Evolutionary conservation across 1,140 invertebrate genomes (phyloP), one percentile per base, ranked within the genome.

Genomic region (Pseudomyrmex pallidus): DNA sequence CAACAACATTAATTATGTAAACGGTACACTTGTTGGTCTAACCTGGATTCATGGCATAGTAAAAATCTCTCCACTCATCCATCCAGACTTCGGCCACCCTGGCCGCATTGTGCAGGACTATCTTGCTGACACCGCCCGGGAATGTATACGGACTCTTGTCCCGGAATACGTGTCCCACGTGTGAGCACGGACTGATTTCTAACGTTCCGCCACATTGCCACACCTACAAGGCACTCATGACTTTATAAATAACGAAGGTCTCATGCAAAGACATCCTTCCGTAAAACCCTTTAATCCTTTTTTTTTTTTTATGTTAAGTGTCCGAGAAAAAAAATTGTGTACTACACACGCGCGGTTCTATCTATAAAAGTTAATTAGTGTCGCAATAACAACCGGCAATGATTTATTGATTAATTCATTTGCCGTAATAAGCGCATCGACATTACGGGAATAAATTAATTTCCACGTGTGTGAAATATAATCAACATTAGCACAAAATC

Each of bases 141-240:
- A 99, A 99, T 85, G 99, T 98, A 95, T 99, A 99, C 46, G 99
- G 99, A 88, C 98, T 99, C 95, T 99, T 99, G 96, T 99, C 99
- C 90, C 99, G 96, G 96, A 99, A 99, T 88, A 99, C 98, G 95
- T 99, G 98, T 82, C 98, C 98, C 87, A 99, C 98, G 95, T 99
- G 98, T 72, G 98, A 99, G 94, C 98, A 99, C 84, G 98, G 98
- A 92, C 97, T 97, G 93, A 99, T 99, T 96, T 99, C 98, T 95
- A 99, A 95, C 89, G 96, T 97, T 85, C 98, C 98, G 91, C 98
- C 98, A 95, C 98, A 99, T 96, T 99, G 98, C 98, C 98, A 99
- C 86, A 99, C 98, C 98, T 99, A 96, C 85, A 94, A 95, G 89
- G 80, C 92, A 92, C 93, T 94, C 88, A 90, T 90, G 89, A 86